Conservation (phyloP, 2,797 vertebrate species). For the Onychomys torridus region DNA sequence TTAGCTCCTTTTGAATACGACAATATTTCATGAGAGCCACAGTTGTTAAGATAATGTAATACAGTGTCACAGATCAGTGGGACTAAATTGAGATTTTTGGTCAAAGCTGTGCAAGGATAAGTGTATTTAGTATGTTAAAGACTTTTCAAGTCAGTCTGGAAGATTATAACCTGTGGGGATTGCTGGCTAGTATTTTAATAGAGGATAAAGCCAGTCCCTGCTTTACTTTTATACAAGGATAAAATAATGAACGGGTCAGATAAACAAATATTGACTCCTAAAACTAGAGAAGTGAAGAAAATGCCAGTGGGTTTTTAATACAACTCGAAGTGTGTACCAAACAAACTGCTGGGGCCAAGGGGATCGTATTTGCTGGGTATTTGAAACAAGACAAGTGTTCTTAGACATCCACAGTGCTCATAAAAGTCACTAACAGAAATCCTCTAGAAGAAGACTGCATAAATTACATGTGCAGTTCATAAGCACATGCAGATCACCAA, state of each 20-base stretch:
- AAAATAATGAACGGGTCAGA: background rate
- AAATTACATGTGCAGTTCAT: background rate
- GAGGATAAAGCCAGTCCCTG: background rate
- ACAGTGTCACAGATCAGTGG: background rate
- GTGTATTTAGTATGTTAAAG: conserved; percentile 22
- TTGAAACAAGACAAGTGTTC: background rate
- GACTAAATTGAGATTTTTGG: background rate
- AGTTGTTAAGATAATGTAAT: background rate
- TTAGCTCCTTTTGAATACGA: background rate
- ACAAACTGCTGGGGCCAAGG: background rate
- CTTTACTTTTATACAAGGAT: background rate
- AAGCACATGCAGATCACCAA: background rate
- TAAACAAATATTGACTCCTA: background rate
- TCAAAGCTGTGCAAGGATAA: background rate
- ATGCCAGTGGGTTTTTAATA: background rate
- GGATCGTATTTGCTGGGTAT: background rate
- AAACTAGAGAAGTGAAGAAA: background rate
- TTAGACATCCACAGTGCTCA: background rate
- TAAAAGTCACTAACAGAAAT: background rate
- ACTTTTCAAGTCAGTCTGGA: background rate
- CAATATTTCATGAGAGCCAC: background rate
- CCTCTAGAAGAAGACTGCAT: background rate
- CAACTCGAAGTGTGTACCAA: background rate
- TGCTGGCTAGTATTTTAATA: background rate
- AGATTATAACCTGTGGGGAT: background rate